phyloP scores from a whole-genome alignment of 2,797 vertebrate genomes.

The Acipenser oxyrinchus region DNA sequence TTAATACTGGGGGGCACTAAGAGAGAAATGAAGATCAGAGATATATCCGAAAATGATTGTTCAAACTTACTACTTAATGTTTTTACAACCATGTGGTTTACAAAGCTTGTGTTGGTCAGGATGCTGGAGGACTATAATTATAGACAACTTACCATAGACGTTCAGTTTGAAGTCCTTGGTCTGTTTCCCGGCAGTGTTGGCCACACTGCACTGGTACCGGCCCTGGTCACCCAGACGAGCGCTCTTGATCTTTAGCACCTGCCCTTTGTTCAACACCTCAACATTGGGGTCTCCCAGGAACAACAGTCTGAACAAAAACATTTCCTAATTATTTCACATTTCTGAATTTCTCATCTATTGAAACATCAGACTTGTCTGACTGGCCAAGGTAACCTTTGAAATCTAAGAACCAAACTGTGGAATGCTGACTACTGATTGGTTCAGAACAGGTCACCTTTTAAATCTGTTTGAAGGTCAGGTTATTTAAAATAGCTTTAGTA shows the following conservation, averaged over 20 bases:
- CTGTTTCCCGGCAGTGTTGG: conserved; percentile 79
- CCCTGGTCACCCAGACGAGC: conserved; percentile 81
- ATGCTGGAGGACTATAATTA: no score
- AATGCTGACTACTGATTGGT: no score
- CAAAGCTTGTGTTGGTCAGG: no score
- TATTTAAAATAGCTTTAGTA: no score
- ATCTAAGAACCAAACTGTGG: no score
- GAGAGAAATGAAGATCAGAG: conserved; percentile 16
- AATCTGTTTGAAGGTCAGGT: no score
- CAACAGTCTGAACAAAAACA: conserved; percentile 60
- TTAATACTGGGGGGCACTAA: conserved; percentile 87
- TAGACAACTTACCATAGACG: conserved; percentile 62
- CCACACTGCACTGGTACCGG: conserved; percentile 77
- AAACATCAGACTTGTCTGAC: no score
- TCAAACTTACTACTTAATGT: background rate
- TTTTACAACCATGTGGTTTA: background rate
- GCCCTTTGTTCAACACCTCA: conserved; percentile 68
- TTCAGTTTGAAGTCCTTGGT: conserved; percentile 75
- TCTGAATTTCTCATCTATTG: background rate
- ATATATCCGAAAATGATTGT: background rate
- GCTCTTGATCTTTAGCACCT: conserved; percentile 73
- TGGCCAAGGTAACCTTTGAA: no score
- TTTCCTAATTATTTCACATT: background rate
- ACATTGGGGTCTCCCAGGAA: conserved; percentile 79
- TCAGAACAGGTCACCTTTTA: no score